These are phyloP conservation scores for Nesometra sesokonis DNA, from an alignment of 35 echinoderm and acorn worm genomes.

Conservation along the genomic window DNA sequence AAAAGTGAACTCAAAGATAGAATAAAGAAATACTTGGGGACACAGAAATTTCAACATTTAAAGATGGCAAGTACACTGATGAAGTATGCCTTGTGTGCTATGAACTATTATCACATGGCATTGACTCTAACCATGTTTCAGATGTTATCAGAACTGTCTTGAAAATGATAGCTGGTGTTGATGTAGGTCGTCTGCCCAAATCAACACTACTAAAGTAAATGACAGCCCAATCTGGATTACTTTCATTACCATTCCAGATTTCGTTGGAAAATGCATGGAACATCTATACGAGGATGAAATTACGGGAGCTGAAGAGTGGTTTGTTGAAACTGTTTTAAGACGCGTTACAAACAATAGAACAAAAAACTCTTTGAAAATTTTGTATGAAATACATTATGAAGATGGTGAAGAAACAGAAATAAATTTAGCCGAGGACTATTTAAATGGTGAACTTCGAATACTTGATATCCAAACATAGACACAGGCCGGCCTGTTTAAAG, in stretches of 20 bases:
- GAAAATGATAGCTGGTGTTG: no score
- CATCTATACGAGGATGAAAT: conserved; percentile 20
- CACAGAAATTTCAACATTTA: no score
- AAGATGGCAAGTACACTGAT: no score
- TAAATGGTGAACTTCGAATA: conserved; percentile 32
- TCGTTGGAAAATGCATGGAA: conserved; percentile 21
- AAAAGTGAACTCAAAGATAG: no score
- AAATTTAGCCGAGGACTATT: conserved; percentile 32
- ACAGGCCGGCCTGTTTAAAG: background rate
- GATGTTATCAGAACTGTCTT: no score
- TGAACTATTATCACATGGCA: no score
- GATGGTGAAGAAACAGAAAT: conserved; percentile 12
- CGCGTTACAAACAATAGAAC: conserved; percentile 25
- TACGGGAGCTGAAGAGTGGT: conserved; percentile 34
- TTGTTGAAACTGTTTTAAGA: conserved; percentile 16
- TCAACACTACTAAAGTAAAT: no score
- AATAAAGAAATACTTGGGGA: no score
- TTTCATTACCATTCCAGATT: conserved; percentile 27
- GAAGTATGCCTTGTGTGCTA: no score
- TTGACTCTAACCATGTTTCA: no score
- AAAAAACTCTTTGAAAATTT: conserved; percentile 26
- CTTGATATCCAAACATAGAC: conserved; percentile 5
- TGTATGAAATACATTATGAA: conserved; percentile 40
- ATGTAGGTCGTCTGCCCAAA: no score
- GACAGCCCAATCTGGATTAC: no score